Evolutionary conservation across 2,797 vertebrate genomes (phyloP), one percentile per base, ranked within the genome.

Genomic region (Sus cebifrons): DNA sequence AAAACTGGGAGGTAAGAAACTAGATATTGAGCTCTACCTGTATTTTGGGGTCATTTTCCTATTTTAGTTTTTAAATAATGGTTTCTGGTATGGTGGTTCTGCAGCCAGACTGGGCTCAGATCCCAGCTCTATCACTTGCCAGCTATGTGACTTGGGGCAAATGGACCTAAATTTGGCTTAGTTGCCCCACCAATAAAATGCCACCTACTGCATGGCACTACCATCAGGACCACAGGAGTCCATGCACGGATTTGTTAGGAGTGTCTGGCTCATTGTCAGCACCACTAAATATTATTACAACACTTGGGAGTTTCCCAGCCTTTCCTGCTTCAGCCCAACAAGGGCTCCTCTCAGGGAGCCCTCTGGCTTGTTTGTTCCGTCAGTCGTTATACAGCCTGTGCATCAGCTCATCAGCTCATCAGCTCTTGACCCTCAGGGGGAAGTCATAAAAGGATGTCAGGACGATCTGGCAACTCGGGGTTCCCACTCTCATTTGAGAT

Each of bases 31-130:
- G 16, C 32, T 64, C 18, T 79, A 6, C 16, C 52, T 91, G 14
- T 78, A 54, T 86, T 93, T 86, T 23, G 2, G 87, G 20, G 49
- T 81, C 12, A 74, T 86, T 83, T 92, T 94, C 75, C 71, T 64
- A 70, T 83, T 87, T 88, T 65, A 73, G 56, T 86, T 95, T 85
- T 71, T 21, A 79, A 92, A 68, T 86, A 58, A 58, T 65, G 10
- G 16, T 81, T 94, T 92, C 54, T 23, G 56, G 32, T 56, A 15
- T 10, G 32, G n/a, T 62, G 49, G 52, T 74, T 89, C 64, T 94
- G 70, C 65, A 78, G 25, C 25, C 78, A 60, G n/a, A 4, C 13
- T 70, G 49, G 6, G 62, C 40, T 67, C 65, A 58, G n/a, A 89
- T 32, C 44, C 65, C 64, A 77, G 36, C 21, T 85, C 44, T 73